Conservation (phyloP, 2,113 vertebrate genomes). For the Phaethornis superciliosus region DNA sequence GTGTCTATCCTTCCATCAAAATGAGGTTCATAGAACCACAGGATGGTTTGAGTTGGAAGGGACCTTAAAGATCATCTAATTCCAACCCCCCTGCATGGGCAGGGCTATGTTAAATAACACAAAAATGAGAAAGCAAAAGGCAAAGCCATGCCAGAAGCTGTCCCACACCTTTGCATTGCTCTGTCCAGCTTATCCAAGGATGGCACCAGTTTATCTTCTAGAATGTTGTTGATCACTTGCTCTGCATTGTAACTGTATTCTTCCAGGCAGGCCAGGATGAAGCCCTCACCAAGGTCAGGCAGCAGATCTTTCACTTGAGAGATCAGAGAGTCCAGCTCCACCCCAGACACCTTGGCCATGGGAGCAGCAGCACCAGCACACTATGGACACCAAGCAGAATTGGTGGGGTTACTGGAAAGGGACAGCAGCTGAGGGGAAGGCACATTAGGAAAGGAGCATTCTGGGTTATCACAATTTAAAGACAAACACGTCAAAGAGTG, state of each 20-base stretch:
- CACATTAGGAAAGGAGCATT: not conserved
- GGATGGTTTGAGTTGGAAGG: too few relatives aligned
- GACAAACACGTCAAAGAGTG: not conserved
- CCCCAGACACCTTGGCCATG: slow-evolving; percentile 51
- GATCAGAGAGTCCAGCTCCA: slow-evolving; percentile 91
- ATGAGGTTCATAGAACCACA: too few relatives aligned
- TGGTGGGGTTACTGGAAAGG: not conserved
- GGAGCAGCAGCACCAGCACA: slow-evolving; percentile 52
- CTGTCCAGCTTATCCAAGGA: slow-evolving; percentile 84
- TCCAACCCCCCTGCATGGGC: too few relatives aligned
- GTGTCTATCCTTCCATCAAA: not conserved
- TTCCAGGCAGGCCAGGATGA: slow-evolving; percentile 91
- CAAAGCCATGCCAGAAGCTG: not conserved
- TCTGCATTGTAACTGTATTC: slow-evolving; percentile 85
- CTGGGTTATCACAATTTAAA: not conserved
- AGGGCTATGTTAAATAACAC: not conserved
- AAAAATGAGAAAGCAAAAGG: not conserved
- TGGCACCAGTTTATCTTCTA: slow-evolving; percentile 86
- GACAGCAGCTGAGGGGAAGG: not conserved
- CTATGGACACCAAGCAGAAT: not conserved
- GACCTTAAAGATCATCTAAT: too few relatives aligned
- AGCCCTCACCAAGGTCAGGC: slow-evolving; percentile 92
- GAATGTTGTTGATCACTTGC: slow-evolving; percentile 94
- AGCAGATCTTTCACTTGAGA: slow-evolving; percentile 91
- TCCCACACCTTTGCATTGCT: slow-evolving; percentile 83